Percentiles rank a stretch among this genome's conserved stretches.
Conservation (phyloP, 2,113 vertebrate genomes). For the Limnothrissa miodon region DNA sequence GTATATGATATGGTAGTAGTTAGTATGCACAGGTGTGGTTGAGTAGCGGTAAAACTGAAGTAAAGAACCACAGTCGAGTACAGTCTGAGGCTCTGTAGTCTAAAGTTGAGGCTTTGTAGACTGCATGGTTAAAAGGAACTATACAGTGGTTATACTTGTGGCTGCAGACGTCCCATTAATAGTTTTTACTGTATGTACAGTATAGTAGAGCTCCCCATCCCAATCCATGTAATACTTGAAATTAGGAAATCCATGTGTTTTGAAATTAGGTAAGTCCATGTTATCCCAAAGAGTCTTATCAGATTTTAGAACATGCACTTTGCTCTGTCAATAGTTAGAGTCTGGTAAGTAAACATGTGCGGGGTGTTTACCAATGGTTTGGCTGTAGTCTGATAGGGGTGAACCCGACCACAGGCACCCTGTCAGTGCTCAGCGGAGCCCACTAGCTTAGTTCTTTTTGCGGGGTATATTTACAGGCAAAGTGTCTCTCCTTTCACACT, state of each 20-base stretch:
- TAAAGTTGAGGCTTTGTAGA: no score
- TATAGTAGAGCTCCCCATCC: background rate
- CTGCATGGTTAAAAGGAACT: no score
- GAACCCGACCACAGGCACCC: background rate
- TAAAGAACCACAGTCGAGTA: background rate
- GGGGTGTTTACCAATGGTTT: constrained; percentile 35
- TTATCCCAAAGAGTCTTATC: background rate
- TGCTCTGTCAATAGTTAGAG: constrained; percentile 31
- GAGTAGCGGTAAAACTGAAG: no score
- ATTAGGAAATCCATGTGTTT: no score
- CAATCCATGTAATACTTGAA: background rate
- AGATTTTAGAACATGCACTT: constrained; percentile 28
- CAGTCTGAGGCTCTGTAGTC: background rate
- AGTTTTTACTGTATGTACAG: no score
- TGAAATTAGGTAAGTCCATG: background rate
- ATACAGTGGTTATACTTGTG: background rate
- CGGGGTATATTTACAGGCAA: constrained; percentile 19
- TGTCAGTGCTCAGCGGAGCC: background rate
- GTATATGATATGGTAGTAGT: no score
- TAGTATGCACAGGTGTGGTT: no score
- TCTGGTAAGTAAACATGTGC: constrained; percentile 35
- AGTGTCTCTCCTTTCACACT: constrained; percentile 32
- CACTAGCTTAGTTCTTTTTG: background rate
- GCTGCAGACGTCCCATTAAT: no score
- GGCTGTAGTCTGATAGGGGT: background rate